phyloP scores from a whole-genome alignment of 2,797 vertebrate species.

The Lithobates pipiens region DNA sequence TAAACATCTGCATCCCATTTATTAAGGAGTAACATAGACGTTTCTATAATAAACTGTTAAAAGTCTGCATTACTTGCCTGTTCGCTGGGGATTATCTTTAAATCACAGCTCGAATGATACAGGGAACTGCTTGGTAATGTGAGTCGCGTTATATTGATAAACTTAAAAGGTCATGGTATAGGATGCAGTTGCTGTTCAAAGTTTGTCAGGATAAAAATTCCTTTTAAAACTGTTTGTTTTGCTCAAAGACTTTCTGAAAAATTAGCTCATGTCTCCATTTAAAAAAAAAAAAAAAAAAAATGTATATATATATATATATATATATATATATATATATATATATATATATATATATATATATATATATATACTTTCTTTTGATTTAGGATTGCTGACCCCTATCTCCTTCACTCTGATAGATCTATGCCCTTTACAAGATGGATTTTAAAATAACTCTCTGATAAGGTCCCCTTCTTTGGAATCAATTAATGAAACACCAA shows the following conservation, averaged over 20 bases:
- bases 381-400: background rate
- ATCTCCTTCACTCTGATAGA: background rate
- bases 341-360: no score
- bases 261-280: background rate
- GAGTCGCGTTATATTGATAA: conserved; percentile 47
- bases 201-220: conserved; percentile 16
- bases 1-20: conserved; percentile 45
- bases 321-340: no score
- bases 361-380: background rate
- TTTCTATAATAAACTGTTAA: conserved; percentile 60
- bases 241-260: background rate
- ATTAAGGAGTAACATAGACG: conserved; percentile 54
- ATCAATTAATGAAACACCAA: conserved; percentile 54
- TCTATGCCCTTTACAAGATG: conserved; percentile 20
- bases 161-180: conserved; percentile 34
- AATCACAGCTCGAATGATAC: conserved; percentile 52
- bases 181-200: conserved; percentile 2
- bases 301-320: no score
- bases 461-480: conserved; percentile 43
- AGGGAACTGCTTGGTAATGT: conserved; percentile 25
- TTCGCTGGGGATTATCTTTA: conserved; percentile 58
- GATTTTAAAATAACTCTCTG: conserved; percentile 31
- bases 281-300: background rate
- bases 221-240: conserved; percentile 3
- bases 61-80: conserved; percentile 28